phyloP scores from a whole-genome alignment of 2,888 invertebrate genomes.

The Dolomedes plantarius region DNA sequence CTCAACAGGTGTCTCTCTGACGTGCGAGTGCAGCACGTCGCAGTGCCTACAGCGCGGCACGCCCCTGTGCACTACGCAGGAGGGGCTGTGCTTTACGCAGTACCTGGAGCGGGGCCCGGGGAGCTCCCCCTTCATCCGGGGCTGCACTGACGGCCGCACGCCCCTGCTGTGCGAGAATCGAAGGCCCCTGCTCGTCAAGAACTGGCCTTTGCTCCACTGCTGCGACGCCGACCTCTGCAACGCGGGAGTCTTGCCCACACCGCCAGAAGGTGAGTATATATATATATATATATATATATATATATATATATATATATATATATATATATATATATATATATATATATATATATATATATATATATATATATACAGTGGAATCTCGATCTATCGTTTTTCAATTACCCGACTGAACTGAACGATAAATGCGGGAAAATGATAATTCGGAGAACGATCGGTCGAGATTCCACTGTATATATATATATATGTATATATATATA shows the following conservation, averaged over 20 bases:
- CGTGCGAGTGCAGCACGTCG: slow-evolving; percentile 77
- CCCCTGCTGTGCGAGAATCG: slow-evolving; percentile 78
- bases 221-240: slow-evolving; percentile 77
- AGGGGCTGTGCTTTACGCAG: slow-evolving; percentile 77
- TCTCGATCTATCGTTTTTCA: too few relatives aligned
- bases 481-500: too few relatives aligned
- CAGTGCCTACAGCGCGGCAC: slow-evolving; percentile 75
- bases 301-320: too few relatives aligned
- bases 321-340: too few relatives aligned
- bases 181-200: slow-evolving; percentile 74
- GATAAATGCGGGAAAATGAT: too few relatives aligned
- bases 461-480: too few relatives aligned
- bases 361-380: too few relatives aligned
- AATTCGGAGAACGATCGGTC: too few relatives aligned
- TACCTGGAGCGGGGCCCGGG: slow-evolving; percentile 75
- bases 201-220: slow-evolving; percentile 77
- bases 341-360: too few relatives aligned
- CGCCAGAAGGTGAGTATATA: too few relatives aligned
- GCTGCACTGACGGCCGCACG: slow-evolving; percentile 77
- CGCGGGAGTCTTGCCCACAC: slow-evolving; percentile 39
- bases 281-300: too few relatives aligned
- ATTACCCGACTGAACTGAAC: too few relatives aligned
- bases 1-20: slow-evolving; percentile 67
- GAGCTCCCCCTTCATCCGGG: slow-evolving; percentile 75
- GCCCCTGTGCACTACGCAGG: slow-evolving; percentile 76